A percentile compares a stretch with the other conserved stretches of the same genome.
These are phyloP conservation scores for Cheilosia variabilis DNA, from an alignment of 2,888 invertebrate genomes.

Conservation along the genomic window DNA sequence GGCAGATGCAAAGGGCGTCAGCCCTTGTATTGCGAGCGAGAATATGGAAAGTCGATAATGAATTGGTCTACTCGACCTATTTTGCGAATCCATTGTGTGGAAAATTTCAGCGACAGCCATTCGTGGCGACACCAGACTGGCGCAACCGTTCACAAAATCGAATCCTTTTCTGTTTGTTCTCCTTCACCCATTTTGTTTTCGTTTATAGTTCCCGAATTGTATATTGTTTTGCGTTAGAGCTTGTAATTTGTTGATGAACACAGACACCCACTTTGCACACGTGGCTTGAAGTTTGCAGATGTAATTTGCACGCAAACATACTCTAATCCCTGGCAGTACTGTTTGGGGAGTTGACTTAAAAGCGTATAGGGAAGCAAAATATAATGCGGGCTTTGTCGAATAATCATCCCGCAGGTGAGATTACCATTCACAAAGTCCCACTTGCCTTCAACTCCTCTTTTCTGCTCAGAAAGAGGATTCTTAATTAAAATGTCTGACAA, in stretches of 20 bases:
- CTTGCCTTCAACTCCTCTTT: slow-evolving; percentile 38
- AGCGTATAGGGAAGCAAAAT: slow-evolving; percentile 12
- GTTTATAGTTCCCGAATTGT: slow-evolving; percentile 3
- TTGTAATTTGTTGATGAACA: slow-evolving; percentile 30
- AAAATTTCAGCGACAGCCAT: slow-evolving; percentile 17
- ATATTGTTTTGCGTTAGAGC: slow-evolving; percentile 25
- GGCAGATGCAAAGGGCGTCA: slow-evolving; percentile 15
- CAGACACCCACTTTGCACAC: slow-evolving; percentile 9
- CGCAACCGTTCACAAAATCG: not conserved
- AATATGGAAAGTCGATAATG: slow-evolving; percentile 56
- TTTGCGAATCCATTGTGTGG: slow-evolving; percentile 13
- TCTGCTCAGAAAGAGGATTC: slow-evolving; percentile 42
- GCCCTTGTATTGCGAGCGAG: not conserved
- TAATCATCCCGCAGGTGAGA: slow-evolving; percentile 25
- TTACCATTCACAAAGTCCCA: slow-evolving; percentile 16
- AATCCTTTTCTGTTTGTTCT: not conserved
- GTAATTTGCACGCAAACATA: slow-evolving; percentile 20
- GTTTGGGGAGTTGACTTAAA: slow-evolving; percentile 33
- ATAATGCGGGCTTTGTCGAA: slow-evolving; percentile 9
- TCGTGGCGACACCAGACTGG: slow-evolving; percentile 23
- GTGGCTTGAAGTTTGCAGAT: not conserved
- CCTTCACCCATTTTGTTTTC: not conserved
- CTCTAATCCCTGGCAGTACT: slow-evolving; percentile 2
- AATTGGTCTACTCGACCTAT: slow-evolving; percentile 55
- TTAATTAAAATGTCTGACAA: slow-evolving; percentile 62